A percentile compares a stretch with the other conserved stretches of the same genome.
Evolutionary conservation across 2,113 vertebrate genomes (phyloP).

Genomic region (Mobula hypostoma): DNA sequence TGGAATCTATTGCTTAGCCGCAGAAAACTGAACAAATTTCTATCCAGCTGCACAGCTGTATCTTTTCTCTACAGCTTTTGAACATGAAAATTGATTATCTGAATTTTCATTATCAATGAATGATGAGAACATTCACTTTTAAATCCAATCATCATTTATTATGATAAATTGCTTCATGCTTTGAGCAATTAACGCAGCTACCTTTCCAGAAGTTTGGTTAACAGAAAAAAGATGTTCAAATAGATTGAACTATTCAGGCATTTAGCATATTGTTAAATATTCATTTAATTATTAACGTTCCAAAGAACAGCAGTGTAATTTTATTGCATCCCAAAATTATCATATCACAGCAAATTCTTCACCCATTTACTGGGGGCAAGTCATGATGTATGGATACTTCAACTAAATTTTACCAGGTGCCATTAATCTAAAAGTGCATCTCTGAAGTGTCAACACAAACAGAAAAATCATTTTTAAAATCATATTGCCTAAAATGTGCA

Average conservation of each 20-base stretch:
- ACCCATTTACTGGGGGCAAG: not conserved
- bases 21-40: too few species aligned
- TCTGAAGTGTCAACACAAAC: not conserved
- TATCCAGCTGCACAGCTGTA: not conserved
- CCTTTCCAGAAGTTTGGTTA: not conserved
- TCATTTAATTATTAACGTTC: constrained; percentile 16
- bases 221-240: constrained; percentile 3
- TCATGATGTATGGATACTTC: not conserved
- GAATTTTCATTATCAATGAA: constrained; percentile 34
- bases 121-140: constrained; percentile 33
- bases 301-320: not conserved
- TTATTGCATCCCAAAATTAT: constrained; percentile 15
- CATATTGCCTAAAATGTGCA: not conserved
- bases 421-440: not conserved
- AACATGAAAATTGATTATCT: not conserved
- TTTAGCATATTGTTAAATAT: constrained; percentile 22
- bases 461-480: not conserved
- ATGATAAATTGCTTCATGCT: not conserved
- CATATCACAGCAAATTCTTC: not conserved
- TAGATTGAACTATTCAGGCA: not conserved
- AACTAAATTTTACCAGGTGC: not conserved
- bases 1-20: too few species aligned
- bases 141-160: constrained; percentile 15
- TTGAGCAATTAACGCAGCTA: constrained; percentile 8
- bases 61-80: not conserved